A percentile compares a stretch with the other conserved stretches of the same genome.
Evolutionary conservation across 2,797 vertebrate species (phyloP).

Genomic region (Aplochiton taeniatus): DNA sequence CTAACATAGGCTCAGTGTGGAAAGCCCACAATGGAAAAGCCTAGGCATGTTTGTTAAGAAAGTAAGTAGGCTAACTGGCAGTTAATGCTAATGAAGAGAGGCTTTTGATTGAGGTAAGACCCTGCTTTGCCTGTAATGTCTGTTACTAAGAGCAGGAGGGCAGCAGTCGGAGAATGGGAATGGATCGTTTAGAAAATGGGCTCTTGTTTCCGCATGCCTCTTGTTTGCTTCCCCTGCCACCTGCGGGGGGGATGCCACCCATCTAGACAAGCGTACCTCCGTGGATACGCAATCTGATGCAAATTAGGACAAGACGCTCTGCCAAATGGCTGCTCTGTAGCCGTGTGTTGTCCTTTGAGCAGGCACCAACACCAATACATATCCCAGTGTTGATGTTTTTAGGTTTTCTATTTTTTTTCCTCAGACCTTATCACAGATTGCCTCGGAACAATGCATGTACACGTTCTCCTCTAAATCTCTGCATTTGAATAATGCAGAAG

Average conservation of each 20-base stretch:
- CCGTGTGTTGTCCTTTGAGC: slow-evolving; percentile 30
- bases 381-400: neutral
- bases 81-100: slow-evolving; percentile 63
- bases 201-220: slow-evolving; percentile 41
- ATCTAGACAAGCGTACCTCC: slow-evolving; percentile 63
- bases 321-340: slow-evolving; percentile 54
- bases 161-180: slow-evolving; percentile 49
- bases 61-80: slow-evolving; percentile 58
- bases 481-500: no score
- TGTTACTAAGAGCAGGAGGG: slow-evolving; percentile 50
- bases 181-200: slow-evolving; percentile 39
- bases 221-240: slow-evolving; percentile 47
- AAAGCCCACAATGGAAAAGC: slow-evolving; percentile 36
- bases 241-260: slow-evolving; percentile 63
- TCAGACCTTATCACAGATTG: slow-evolving; percentile 16
- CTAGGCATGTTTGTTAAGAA: slow-evolving; percentile 53
- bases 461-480: slow-evolving; percentile 29
- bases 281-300: slow-evolving; percentile 64
- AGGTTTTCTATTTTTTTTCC: neutral
- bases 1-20: slow-evolving; percentile 29
- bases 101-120: slow-evolving; percentile 38
- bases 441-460: slow-evolving; percentile 13
- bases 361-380: no score
- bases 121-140: slow-evolving; percentile 57
- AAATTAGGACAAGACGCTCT: slow-evolving; percentile 56